Percentiles rank a stretch among this genome's conserved stretches.
phyloP scores from a whole-genome alignment of 64 coral and sea anemone species.

The Pocillopora damicornis region DNA sequence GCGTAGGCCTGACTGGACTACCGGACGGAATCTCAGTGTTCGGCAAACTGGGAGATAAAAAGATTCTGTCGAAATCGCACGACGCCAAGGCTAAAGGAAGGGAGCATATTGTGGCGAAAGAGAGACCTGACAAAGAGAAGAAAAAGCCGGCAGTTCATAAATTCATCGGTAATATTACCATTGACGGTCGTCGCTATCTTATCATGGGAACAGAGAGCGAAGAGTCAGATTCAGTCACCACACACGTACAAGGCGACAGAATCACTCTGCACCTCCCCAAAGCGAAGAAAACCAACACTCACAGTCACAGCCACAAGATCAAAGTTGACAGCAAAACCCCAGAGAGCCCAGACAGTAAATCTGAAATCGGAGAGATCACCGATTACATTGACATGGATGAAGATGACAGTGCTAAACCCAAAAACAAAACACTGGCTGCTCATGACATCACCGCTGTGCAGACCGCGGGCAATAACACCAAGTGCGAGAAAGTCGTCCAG shows the following conservation, averaged over 20 bases:
- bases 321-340: constrained; percentile 21
- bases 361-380: constrained; percentile 38
- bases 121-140: not conserved
- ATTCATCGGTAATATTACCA: constrained; percentile 91
- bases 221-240: constrained; percentile 60
- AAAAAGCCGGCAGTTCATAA: constrained; percentile 47
- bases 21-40: constrained; percentile 89
- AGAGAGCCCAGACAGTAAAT: constrained; percentile 21
- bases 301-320: constrained; percentile 29
- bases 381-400: constrained; percentile 65
- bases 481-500: constrained; percentile 94
- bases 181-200: constrained; percentile 86
- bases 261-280: constrained; percentile 79
- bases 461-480: constrained; percentile 68
- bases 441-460: constrained; percentile 77
- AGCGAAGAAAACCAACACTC: constrained; percentile 23
- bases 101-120: constrained; percentile 45
- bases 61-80: constrained; percentile 35
- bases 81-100: constrained; percentile 42
- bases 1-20: constrained; percentile 74
- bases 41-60: constrained; percentile 74
- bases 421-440: constrained; percentile 64
- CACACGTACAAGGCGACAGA: constrained; percentile 64
- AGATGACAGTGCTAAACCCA: constrained; percentile 38
- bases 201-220: constrained; percentile 89